These are phyloP conservation scores for Bombus picipes DNA, from an alignment of 1,140 invertebrate species.

Conservation along the genomic window DNA sequence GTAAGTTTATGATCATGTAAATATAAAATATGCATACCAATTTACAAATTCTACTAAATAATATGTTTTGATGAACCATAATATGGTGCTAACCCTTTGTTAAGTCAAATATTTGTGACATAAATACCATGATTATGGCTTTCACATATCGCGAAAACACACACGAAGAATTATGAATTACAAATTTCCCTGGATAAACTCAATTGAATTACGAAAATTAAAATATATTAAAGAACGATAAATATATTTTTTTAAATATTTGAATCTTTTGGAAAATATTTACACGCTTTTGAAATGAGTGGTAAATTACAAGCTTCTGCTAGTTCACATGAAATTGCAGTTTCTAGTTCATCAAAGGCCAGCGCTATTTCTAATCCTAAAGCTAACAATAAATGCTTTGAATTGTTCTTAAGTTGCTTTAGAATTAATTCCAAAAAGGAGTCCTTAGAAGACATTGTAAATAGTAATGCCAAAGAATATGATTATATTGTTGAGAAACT, in stretches of 20 bases:
- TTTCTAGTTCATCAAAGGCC: background rate
- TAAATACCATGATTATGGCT: background rate
- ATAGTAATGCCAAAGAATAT: conserved; percentile 21
- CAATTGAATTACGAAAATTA: background rate
- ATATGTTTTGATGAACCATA: background rate
- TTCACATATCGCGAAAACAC: too few species aligned
- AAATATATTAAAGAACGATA: background rate
- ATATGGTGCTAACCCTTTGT: background rate
- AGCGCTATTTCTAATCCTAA: background rate
- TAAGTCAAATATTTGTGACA: background rate
- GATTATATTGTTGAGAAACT: conserved; percentile 60
- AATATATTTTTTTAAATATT: background rate
- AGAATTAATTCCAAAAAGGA: background rate
- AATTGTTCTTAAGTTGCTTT: conserved; percentile 38
- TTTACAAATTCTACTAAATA: background rate
- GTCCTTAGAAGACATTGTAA: background rate
- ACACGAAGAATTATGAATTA: background rate
- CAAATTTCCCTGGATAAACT: background rate
- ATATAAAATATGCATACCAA: background rate
- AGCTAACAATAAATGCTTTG: background rate
- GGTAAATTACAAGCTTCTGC: background rate
- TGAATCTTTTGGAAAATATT: background rate
- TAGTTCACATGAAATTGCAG: background rate
- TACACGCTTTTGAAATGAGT: background rate
- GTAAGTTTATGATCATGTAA: background rate